A percentile compares a stretch with the other conserved stretches of the same genome.
phyloP scores from a whole-genome alignment of 2,113 vertebrate genomes.

The Corydoras sp. region DNA sequence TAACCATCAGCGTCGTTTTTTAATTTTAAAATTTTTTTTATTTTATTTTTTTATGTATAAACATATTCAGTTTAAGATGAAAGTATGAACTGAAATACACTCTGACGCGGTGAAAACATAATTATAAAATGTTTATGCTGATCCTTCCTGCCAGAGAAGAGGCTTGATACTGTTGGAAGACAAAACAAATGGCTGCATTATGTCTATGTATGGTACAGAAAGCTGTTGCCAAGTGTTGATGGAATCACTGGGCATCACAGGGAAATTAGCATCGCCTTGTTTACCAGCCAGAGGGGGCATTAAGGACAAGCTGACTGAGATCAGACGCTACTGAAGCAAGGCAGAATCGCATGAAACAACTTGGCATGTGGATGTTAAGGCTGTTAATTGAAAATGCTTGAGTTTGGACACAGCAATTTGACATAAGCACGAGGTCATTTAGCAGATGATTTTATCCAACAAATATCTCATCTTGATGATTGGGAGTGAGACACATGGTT shows the following conservation, averaged over 20 bases:
- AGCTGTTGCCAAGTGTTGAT: constrained; percentile 60
- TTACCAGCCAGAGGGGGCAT: constrained; percentile 34
- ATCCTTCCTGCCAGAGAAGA: constrained; percentile 29
- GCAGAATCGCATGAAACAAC: not conserved
- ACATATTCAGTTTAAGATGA: too few species aligned
- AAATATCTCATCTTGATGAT: too few species aligned
- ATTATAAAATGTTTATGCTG: constrained; percentile 1
- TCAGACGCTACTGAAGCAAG: constrained; percentile 23
- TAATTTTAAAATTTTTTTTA: too few species aligned
- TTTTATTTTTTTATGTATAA: too few species aligned
- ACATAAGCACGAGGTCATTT: too few species aligned
- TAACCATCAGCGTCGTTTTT: too few species aligned
- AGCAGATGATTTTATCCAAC: too few species aligned
- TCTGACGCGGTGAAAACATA: not conserved
- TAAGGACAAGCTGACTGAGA: constrained; percentile 39
- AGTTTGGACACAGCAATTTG: too few species aligned
- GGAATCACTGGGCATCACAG: constrained; percentile 51
- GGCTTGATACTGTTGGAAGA: constrained; percentile 54
- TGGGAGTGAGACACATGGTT: too few species aligned
- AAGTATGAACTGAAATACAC: not conserved
- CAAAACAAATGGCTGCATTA: constrained; percentile 58
- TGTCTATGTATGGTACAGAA: constrained; percentile 34
- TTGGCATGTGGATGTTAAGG: too few species aligned
- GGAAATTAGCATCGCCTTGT: constrained; percentile 44
- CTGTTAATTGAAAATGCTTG: too few species aligned